Evolutionary conservation across 2,797 vertebrate species (phyloP), one percentile per base, ranked within the genome.

Genomic region (Eutrigla gurnardus): DNA sequence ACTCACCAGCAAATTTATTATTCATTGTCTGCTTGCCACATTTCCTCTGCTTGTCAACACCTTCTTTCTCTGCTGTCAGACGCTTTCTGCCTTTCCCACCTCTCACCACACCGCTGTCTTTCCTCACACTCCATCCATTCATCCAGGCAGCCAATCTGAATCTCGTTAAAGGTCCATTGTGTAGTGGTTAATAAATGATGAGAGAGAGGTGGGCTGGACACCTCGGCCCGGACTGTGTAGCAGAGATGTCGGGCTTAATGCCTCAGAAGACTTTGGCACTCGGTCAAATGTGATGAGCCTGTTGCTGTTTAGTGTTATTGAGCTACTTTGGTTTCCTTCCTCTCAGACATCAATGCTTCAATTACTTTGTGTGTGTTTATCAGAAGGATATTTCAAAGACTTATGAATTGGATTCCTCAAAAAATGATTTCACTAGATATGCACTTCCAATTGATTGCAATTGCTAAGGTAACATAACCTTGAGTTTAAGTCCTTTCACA

Each of bases 121-220:
- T n/a, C 45, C 11, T 39, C 39, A 32, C 15, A 65, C 47, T 60
- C 39, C 69, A 46, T 77, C 59, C 80, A 82, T 84, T 81, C 74
- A 75, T 59, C 49, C 71, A 61, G 33, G 25, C 72, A 70, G 77
- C 74, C 36, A 15, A 25, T 75, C 63, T 78, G 47, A 55, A 54
- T 83, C 78, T 73, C 68, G 79, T 87, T 78, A 90, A 88, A 86
- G 78, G 78, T 80, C 86, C 79, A 70, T 73, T 88, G 86, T 91
- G 86, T 86, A 76, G 82, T 70, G 64, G 55, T 90, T 85, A 88
- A 90, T 89, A 87, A 91, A 88, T 86, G 83, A 89, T 85, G 88
- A 87, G 74, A 53, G 39, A 46, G 70, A 70, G 58, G 58, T 61
- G 36, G 73, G 77, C 65, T 75, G 78, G 73, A 78, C 70, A 55